Percentiles rank a stretch among this genome's conserved stretches.
Evolutionary conservation across 2,888 invertebrate genomes (phyloP).

Genomic region (Drosophila histrio): DNA sequence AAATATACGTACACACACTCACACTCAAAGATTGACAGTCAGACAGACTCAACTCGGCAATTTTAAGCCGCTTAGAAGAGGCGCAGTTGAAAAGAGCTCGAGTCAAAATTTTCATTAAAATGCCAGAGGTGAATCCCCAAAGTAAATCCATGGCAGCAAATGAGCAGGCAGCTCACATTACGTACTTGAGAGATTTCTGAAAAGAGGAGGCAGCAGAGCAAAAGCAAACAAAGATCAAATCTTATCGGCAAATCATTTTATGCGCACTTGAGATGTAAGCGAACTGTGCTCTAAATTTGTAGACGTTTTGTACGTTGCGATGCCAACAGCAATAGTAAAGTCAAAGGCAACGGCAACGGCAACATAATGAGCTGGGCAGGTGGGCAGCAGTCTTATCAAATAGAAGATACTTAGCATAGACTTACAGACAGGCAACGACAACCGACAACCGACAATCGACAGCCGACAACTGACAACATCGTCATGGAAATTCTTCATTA

Average conservation of each 20-base stretch:
- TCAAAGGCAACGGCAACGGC: conserved; percentile 12
- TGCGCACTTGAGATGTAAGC: conserved; percentile 57
- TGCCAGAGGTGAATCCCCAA: conserved; percentile 65
- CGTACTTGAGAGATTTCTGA: conserved; percentile 7
- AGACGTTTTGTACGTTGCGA: conserved; percentile 55
- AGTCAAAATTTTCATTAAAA: conserved; percentile 73
- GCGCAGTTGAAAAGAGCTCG: conserved; percentile 18
- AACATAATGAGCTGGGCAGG: conserved; percentile 70
- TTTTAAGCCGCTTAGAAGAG: conserved; percentile 69
- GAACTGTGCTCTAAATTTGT: conserved; percentile 62
- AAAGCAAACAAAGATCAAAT: conserved; percentile 75
- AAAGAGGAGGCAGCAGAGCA: conserved; percentile 12
- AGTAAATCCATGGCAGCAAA: conserved; percentile 46
- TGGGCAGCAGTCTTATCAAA: conserved; percentile 56
- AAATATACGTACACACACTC: background rate
- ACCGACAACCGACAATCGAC: conserved; percentile 37
- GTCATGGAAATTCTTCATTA: conserved; percentile 81
- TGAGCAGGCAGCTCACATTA: conserved; percentile 37
- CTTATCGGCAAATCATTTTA: conserved; percentile 80
- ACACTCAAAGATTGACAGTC: conserved; percentile 1
- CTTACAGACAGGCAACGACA: conserved; percentile 9
- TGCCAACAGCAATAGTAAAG: conserved; percentile 37
- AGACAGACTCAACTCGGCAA: conserved; percentile 16
- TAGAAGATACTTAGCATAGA: conserved; percentile 43
- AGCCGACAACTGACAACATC: conserved; percentile 45